A percentile compares a stretch with the other conserved stretches of the same genome.
These are phyloP conservation scores for Corydoras sp. DNA, from an alignment of 2,113 vertebrate species.

Conservation along the genomic window DNA sequence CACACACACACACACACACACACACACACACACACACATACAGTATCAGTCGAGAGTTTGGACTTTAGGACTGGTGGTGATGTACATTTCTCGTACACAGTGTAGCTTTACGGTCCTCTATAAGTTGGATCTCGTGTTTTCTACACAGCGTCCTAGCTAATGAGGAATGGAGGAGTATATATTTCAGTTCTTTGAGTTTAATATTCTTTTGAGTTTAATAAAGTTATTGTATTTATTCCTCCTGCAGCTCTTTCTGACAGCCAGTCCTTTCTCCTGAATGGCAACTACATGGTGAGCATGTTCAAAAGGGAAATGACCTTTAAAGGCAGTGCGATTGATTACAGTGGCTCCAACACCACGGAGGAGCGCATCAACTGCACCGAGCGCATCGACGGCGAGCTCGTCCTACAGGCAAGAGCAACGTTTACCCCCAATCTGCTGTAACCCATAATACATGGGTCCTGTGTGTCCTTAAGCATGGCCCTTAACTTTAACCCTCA, in stretches of 20 bases:
- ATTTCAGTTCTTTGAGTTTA: background rate
- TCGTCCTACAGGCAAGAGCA: constrained; percentile 77
- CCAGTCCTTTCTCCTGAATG: constrained; percentile 86
- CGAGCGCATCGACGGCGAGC: constrained; percentile 79
- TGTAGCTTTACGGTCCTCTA: no score
- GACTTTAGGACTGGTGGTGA: no score
- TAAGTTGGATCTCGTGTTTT: no score
- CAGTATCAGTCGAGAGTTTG: no score
- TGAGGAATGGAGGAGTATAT: background rate
- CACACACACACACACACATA: no score
- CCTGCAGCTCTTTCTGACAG: constrained; percentile 81
- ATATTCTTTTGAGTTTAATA: no score
- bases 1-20: no score
- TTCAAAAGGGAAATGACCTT: constrained; percentile 88
- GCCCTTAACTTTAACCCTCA: no score
- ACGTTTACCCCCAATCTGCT: background rate
- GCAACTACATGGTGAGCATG: constrained; percentile 95
- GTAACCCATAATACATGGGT: background rate
- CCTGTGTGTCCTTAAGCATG: no score
- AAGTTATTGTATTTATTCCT: background rate
- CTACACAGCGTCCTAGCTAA: background rate
- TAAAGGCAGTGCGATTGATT: constrained; percentile 83
- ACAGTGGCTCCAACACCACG: constrained; percentile 87
- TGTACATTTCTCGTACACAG: no score
- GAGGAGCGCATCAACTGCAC: constrained; percentile 92